Base-by-base conservation (phyloP, 2,797 vertebrate species). In the Bovichtus variegatus region DNA sequence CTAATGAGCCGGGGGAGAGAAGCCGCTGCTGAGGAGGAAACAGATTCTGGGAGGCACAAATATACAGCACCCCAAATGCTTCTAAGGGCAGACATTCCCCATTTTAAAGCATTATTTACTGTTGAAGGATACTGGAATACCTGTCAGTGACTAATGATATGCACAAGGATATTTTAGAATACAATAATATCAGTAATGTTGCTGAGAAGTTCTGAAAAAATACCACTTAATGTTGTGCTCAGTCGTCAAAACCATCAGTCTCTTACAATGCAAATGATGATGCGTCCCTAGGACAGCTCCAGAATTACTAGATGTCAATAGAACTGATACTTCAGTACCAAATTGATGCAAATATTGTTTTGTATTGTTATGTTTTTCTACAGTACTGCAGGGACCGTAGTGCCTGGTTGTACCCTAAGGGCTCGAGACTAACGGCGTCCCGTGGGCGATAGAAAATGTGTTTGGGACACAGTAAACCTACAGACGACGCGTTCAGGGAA, bases 1-100 rank as follows among this genome's bases (percentile, higher is more conserved):
- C 61, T 79, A 84, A 84, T 82, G 82, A 87, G 85, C 60, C 12
- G 2, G 6, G 51, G 44, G 18, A 9, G n/a, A 38, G 51, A 50
- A 50, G 59, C 31, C 12, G n/a, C 60, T 71, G 61, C 76, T 46
- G 75, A 55, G 50, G 43, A 40, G 54, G 29, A 55, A 51, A 58
- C 36, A 3, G 19, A 63, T 67, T 66, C 65, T 77, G 38, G 50
- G 44, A 67, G 46, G 61, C 40, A 63, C 11, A 78, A 58, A 78
- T 58, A 76, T 54, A n/a, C 57, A 66, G 29, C 68, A 68, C 15
- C 50, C 40, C 38, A 29, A 71, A 66, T 25, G 40, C 38, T 49
- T 47, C 18, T 10, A 53, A 54, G 34, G 43, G 34, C n/a, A 31
- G n/a, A 64, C 34, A 10, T 49, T 57, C 34, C 10, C 23, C 2